Evolutionary conservation across 2,888 invertebrate genomes (phyloP), one percentile per base, ranked within the genome.

Genomic region (Sepiola atlantica): DNA sequence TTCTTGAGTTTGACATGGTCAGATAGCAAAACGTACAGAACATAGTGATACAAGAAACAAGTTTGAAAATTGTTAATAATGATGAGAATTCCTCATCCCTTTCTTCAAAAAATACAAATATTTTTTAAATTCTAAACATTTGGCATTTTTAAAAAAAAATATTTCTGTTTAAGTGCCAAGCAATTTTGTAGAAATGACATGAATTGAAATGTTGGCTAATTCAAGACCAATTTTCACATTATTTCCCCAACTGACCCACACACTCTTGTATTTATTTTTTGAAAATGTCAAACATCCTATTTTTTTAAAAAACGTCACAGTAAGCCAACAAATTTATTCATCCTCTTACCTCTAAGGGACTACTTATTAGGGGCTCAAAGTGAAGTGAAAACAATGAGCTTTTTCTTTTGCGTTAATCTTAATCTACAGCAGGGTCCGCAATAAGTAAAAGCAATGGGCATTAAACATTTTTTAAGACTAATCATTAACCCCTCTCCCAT

Each of bases 181-280:
- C n/a, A 57, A 90, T 55, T 55, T 92, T 93, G 55, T 90, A 91
- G 90, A 77, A 90, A 32, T 95, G 54, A 54, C 92, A 94, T n/a
- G n/a, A n/a, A 91, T 94, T 55, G 55, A 94, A 95, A 92, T 92
- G 35, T 92, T 92, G 92, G 54, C 92, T 28, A 92, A 92, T 54
- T 92, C 24, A 35, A 28, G 77, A 77, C 77, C 77, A 28, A 77
- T 77, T 77, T 57, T 77, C n/a, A 77, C n/a, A 77, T 77, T n/a
- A 16, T 77, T 77, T 77, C 12, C 28, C 14, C 14, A 77, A 77
- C 28, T n/a, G 77, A n/a, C 77, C 77, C n/a, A n/a, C n/a, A n/a
- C n/a, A n/a, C n/a, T n/a, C n/a, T 77, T n/a, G n/a, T n/a, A 77
- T 77, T n/a, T n/a, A 77, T 77, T n/a, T n/a, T 77, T 20, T 77